Evolutionary conservation across 2,113 vertebrate species (phyloP).

Genomic region (Hemicordylus capensis): DNA sequence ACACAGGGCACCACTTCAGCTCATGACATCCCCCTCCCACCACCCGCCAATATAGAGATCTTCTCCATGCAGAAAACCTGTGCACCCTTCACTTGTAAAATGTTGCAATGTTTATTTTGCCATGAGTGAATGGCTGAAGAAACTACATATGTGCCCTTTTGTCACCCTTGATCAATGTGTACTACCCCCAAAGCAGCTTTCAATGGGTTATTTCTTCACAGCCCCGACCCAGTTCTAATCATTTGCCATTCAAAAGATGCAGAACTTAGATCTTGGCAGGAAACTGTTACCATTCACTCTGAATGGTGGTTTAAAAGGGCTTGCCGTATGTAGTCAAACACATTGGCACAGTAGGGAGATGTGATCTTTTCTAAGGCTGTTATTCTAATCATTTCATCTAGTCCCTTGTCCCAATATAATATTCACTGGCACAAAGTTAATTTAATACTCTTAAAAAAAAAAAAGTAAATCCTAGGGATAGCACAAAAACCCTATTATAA

Average conservation of each 20-base stretch:
- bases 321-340: slow-evolving; percentile 33
- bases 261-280: slow-evolving; percentile 53
- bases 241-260: slow-evolving; percentile 58
- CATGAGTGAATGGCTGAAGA: neutral
- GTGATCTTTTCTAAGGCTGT: slow-evolving; percentile 71
- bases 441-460: slow-evolving; percentile 57
- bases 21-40: neutral
- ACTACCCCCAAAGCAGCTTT: slow-evolving; percentile 32
- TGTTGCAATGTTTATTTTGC: neutral
- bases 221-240: slow-evolving; percentile 62
- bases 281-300: slow-evolving; percentile 46
- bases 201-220: slow-evolving; percentile 49
- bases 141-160: neutral
- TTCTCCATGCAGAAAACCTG: neutral
- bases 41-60: too few relatives aligned
- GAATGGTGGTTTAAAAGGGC: slow-evolving; percentile 54
- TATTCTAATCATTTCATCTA: slow-evolving; percentile 74
- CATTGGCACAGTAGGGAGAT: slow-evolving; percentile 68
- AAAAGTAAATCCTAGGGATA: slow-evolving; percentile 51
- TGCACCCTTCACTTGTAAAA: neutral
- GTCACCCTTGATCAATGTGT: neutral
- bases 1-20: too few relatives aligned
- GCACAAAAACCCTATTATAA: slow-evolving; percentile 66
- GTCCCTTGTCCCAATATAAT: slow-evolving; percentile 71
- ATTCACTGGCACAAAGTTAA: slow-evolving; percentile 72